A percentile compares a stretch with the other conserved stretches of the same genome.
These are phyloP conservation scores for Hydroisotoma schaefferi DNA, from an alignment of 2,888 invertebrate species.

Conservation along the genomic window DNA sequence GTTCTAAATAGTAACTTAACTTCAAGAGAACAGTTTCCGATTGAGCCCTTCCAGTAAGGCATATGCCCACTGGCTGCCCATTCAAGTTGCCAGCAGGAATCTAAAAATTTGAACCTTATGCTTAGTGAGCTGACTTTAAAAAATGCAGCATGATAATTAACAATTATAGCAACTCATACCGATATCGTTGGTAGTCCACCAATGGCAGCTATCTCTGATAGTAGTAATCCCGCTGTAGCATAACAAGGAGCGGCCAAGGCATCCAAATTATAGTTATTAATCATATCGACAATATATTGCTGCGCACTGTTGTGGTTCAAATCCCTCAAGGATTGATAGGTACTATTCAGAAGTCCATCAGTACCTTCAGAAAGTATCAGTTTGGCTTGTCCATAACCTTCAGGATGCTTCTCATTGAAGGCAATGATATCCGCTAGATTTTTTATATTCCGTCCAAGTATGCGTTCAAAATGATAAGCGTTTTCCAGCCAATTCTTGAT, in stretches of 20 bases:
- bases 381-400: conserved; percentile 28
- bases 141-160: background rate
- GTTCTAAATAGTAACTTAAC: conserved; percentile 21
- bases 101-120: conserved; percentile 11
- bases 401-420: conserved; percentile 26
- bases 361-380: conserved; percentile 24
- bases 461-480: background rate
- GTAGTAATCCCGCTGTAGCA: background rate
- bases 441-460: background rate
- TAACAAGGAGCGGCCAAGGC: conserved; percentile 21
- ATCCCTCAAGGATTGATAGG: conserved; percentile 15
- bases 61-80: conserved; percentile 31
- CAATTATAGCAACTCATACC: conserved; percentile 5
- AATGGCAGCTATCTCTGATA: conserved; percentile 16
- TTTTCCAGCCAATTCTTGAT: conserved; percentile 29
- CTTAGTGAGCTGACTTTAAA: background rate
- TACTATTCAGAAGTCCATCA: conserved; percentile 23
- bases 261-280: conserved; percentile 15
- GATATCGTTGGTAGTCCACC: conserved; percentile 30
- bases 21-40: conserved; percentile 22
- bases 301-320: conserved; percentile 12
- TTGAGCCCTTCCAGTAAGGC: conserved; percentile 25
- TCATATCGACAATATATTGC: conserved; percentile 10
- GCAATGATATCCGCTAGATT: conserved; percentile 29
- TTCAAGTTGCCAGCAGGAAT: conserved; percentile 30